Evolutionary conservation across 2,888 invertebrate genomes (phyloP).

Genomic region (Xylota sylvarum): DNA sequence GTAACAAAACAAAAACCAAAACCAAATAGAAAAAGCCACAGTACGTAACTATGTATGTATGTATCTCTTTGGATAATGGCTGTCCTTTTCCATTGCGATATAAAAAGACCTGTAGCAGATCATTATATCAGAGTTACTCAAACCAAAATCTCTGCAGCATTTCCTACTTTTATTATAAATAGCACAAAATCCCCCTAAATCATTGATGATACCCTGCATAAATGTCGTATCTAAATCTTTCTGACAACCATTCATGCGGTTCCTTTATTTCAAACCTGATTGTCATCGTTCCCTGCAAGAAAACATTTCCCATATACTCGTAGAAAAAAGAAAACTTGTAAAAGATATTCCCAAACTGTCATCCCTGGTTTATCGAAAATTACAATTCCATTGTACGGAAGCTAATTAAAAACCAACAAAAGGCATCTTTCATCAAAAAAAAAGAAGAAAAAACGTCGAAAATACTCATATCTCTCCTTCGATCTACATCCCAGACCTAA

Average conservation of each 20-base stretch:
- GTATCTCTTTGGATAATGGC: too few relatives aligned
- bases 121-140: too few relatives aligned
- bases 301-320: not conserved
- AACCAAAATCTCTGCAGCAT: too few relatives aligned
- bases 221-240: not conserved
- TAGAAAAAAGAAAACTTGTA: not conserved
- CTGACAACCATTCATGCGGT: not conserved
- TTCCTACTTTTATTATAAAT: too few relatives aligned
- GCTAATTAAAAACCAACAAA: slow-evolving; percentile 43
- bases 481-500: slow-evolving; percentile 19
- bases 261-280: not conserved
- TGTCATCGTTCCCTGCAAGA: not conserved
- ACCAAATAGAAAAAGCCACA: too few relatives aligned
- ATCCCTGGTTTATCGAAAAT: slow-evolving; percentile 17
- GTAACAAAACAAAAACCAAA: too few relatives aligned
- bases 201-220: not conserved
- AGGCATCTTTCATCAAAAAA: slow-evolving; percentile 3
- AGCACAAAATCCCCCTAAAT: not conserved
- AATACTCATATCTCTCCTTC: not conserved
- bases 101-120: too few relatives aligned
- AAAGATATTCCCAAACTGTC: slow-evolving; percentile 15
- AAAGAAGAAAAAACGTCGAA: not conserved
- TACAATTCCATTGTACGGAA: slow-evolving; percentile 18
- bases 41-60: too few relatives aligned
- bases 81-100: too few relatives aligned